Evolutionary conservation across 2,888 invertebrate genomes (phyloP).

Genomic region (Selenia dentaria): DNA sequence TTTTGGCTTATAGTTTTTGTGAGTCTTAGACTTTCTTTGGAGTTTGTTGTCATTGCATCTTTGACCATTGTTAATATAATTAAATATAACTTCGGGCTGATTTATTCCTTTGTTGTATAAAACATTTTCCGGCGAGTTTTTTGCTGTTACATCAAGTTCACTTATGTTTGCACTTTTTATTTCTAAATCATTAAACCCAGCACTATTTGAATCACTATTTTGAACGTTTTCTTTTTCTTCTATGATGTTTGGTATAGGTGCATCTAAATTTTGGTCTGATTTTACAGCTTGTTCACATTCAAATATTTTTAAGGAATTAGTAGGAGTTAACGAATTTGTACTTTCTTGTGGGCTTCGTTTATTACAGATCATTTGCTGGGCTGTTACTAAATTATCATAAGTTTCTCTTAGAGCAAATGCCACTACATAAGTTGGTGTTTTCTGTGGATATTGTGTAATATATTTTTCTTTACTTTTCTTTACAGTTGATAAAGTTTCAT

Average conservation of each 20-base stretch:
- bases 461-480: conserved; percentile 25
- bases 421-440: conserved; percentile 42
- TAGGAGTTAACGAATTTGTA: conserved; percentile 36
- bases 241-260: too few relatives aligned
- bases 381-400: conserved; percentile 40
- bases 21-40: conserved; percentile 35
- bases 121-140: not conserved
- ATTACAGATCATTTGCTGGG: conserved; percentile 40
- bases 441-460: conserved; percentile 32
- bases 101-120: not conserved
- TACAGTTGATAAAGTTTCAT: conserved; percentile 10
- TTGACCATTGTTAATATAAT: conserved; percentile 30
- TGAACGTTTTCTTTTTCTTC: not conserved
- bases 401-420: conserved; percentile 48
- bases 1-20: conserved; percentile 49
- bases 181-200: not conserved
- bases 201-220: not conserved
- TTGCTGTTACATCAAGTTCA: not conserved
- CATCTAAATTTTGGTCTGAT: too few relatives aligned
- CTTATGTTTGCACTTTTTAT: not conserved
- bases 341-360: conserved; percentile 38
- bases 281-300: conserved; percentile 28
- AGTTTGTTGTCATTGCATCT: conserved; percentile 27
- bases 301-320: conserved; percentile 37
- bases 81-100: conserved; percentile 35